Conservation (phyloP, 1,140 invertebrate species). For the Platyura marginata region DNA sequence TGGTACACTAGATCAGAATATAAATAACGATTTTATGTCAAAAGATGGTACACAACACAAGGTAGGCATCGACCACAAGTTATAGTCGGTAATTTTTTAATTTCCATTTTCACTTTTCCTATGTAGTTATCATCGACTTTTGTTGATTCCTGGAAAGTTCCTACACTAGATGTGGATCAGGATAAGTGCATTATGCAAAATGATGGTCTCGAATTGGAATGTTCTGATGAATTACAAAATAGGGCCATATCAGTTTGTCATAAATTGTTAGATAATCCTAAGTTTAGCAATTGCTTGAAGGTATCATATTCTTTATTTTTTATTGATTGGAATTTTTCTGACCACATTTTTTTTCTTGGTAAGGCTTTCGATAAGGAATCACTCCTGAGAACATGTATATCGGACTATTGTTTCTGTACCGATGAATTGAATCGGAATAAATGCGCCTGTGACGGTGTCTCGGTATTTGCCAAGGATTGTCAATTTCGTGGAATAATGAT, state of each 20-base stretch:
- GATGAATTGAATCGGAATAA: constrained; percentile 29
- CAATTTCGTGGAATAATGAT: constrained; percentile 38
- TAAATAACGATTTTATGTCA: constrained; percentile 45
- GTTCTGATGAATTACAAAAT: constrained; percentile 17
- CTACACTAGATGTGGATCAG: constrained; percentile 21
- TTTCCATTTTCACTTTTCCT: not conserved
- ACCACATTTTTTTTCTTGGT: constrained; percentile 6
- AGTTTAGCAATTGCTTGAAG: constrained; percentile 40
- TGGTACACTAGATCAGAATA: constrained; percentile 51
- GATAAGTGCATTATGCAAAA: constrained; percentile 18
- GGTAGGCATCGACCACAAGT: constrained; percentile 7
- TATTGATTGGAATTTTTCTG: not conserved
- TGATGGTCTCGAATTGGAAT: constrained; percentile 13
- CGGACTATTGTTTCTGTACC: constrained; percentile 58
- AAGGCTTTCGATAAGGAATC: constrained; percentile 33
- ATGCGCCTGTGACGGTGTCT: constrained; percentile 58
- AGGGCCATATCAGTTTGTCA: constrained; percentile 41
- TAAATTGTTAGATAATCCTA: constrained; percentile 37
- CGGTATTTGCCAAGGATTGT: constrained; percentile 61
- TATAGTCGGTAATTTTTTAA: not conserved
- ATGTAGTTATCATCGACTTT: constrained; percentile 18
- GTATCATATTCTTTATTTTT: constrained; percentile 17
- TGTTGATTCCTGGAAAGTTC: constrained; percentile 39
- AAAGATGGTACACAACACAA: constrained; percentile 31
- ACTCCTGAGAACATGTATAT: constrained; percentile 44